These are phyloP conservation scores for Physella acuta DNA, from an alignment of 1,140 invertebrate genomes.

Conservation along the genomic window DNA sequence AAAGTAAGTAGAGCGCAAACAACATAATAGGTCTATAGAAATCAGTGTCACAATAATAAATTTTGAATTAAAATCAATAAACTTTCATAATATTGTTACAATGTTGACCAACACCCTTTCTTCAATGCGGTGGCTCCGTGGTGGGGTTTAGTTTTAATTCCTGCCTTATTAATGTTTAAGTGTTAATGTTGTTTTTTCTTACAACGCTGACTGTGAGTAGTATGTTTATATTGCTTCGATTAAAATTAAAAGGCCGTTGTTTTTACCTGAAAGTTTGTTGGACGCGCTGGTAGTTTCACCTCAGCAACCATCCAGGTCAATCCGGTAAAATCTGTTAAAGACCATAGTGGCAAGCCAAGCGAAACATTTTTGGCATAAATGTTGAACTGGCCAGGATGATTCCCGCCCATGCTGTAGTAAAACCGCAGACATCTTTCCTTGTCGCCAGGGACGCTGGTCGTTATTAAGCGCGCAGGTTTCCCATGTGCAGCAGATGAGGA, in stretches of 20 bases:
- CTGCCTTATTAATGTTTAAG: not conserved
- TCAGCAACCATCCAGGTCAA: not conserved
- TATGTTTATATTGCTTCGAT: not conserved
- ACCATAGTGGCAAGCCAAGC: not conserved
- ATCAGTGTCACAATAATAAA: not conserved
- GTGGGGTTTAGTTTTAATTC: not conserved
- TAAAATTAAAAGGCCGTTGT: not conserved
- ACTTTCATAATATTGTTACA: not conserved
- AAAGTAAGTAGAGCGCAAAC: too few relatives aligned
- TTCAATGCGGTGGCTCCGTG: not conserved
- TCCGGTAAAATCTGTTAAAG: not conserved
- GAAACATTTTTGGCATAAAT: not conserved
- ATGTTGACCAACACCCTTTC: not conserved
- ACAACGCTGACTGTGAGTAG: not conserved
- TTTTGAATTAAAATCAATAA: not conserved
- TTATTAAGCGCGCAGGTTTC: not conserved
- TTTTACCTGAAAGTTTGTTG: not conserved
- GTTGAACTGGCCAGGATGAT: not conserved
- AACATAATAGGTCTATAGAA: too few relatives aligned
- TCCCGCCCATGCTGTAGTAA: constrained; percentile 4
- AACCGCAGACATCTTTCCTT: not conserved
- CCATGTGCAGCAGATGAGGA: not conserved
- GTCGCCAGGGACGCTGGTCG: not conserved
- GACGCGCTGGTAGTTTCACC: not conserved
- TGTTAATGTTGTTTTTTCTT: not conserved